Percentiles rank a stretch among this genome's conserved stretches.
These are phyloP conservation scores for Hyperoodon ampullatus DNA, from an alignment of 2,113 vertebrate genomes.

Conservation along the genomic window DNA sequence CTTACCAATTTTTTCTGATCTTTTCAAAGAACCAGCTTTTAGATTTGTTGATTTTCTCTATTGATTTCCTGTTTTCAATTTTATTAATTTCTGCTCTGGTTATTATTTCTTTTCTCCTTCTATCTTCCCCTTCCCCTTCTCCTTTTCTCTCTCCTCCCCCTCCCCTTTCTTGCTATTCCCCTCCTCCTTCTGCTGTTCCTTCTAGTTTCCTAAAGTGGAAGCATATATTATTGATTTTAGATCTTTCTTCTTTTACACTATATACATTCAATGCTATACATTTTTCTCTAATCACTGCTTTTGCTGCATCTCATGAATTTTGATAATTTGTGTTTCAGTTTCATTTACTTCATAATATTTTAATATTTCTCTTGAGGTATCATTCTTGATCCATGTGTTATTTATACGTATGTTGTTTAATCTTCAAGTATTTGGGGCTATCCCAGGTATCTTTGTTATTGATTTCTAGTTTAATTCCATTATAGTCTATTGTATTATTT, in stretches of 20 bases:
- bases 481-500: background rate
- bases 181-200: background rate
- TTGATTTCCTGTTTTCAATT: background rate
- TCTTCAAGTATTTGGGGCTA: background rate
- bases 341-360: background rate
- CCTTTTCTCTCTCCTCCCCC: background rate
- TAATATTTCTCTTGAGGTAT: background rate
- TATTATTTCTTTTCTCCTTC: background rate
- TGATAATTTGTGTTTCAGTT: background rate
- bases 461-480: background rate
- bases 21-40: background rate
- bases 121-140: background rate
- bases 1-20: background rate
- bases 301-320: background rate
- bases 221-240: background rate
- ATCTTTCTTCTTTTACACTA: background rate
- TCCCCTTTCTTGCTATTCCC: background rate
- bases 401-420: background rate
- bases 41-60: background rate
- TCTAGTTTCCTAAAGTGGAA: background rate
- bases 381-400: background rate
- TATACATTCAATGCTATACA: background rate
- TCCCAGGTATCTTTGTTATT: background rate
- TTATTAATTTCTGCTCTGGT: background rate
- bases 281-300: background rate